Base-by-base conservation (phyloP, 2,113 vertebrate genomes). In the Channa maculata region DNA sequence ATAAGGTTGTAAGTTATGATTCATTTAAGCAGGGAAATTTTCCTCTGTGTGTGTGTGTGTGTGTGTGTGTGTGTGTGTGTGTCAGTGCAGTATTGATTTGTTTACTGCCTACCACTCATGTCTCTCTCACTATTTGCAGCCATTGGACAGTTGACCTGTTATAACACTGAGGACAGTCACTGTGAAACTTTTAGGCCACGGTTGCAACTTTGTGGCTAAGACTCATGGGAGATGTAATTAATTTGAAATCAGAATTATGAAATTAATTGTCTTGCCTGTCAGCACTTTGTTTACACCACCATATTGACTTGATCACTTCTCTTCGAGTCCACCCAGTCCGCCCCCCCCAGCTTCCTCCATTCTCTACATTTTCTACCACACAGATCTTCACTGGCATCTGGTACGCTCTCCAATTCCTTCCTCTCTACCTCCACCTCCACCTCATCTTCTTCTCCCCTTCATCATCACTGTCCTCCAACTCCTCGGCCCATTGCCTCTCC, bases 251-350 rank as follows among this genome's bases (percentile, higher is more conserved):
- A 8, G n/a, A 50, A 39, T 46, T 4, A 13, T 61, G n/a, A 60
- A 45, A 66, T n/a, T 8, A 49, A 24, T 8, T 24, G 24, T 24
- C 36, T 37, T 0, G 65, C 39, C 60, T 43, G 37, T 68, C 51
- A 78, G 34, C 44, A 7, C 65, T 74, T 83, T 64, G 49, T 57
- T 70, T 58, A 55, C 8, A 10, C 38, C 24, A 2, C 58, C 63
- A 63, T 45, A n/a, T 72, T 82, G 79, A 82, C 71, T 62, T 39
- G 49, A 14, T 64, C 62, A 72, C 78, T 78, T 81, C 79, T 65
- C 71, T 53, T 57, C 10, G 65, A 62, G 43, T 75, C 59, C 57
- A 50, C 51, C 51, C 64, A 39, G 45, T 62, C 45, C 55, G 71
- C 45, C 82, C 33, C 61, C 62, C 69, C 60, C 87, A 82, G 60